Conservation (phyloP, 2,888 invertebrate species). For the Melipona bicolor region DNA sequence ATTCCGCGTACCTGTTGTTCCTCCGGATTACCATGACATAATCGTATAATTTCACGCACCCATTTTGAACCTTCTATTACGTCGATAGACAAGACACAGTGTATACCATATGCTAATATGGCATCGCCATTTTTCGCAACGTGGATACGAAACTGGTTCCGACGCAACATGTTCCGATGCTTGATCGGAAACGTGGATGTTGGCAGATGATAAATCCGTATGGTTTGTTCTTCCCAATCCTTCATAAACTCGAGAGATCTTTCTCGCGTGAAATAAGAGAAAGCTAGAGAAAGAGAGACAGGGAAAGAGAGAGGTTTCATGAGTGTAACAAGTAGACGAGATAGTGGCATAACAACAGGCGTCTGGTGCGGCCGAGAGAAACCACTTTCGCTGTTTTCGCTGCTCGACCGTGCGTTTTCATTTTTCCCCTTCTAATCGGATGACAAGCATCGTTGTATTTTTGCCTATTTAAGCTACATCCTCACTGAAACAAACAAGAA, state of each 20-base stretch:
- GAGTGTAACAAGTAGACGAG: slow-evolving; percentile 33
- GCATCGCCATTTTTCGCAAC: slow-evolving; percentile 40
- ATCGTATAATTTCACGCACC: slow-evolving; percentile 32
- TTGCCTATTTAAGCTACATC: background rate
- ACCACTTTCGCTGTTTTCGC: slow-evolving; percentile 70
- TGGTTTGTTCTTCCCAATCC: slow-evolving; percentile 35
- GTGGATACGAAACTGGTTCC: background rate
- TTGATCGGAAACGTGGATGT: slow-evolving; percentile 41
- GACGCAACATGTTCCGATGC: background rate
- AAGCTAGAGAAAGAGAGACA: slow-evolving; percentile 47
- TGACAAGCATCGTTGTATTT: background rate
- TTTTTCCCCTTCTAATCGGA: slow-evolving; percentile 43
- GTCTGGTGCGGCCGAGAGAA: slow-evolving; percentile 52
- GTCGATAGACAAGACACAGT: slow-evolving; percentile 48
- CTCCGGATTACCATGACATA: slow-evolving; percentile 42
- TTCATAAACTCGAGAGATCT: slow-evolving; percentile 53
- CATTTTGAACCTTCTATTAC: slow-evolving; percentile 51
- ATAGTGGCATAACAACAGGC: slow-evolving; percentile 50
- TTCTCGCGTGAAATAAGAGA: slow-evolving; percentile 44
- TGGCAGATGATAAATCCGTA: slow-evolving; percentile 28
- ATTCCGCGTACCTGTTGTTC: slow-evolving; percentile 32
- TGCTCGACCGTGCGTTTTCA: slow-evolving; percentile 62
- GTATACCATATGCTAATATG: slow-evolving; percentile 56
- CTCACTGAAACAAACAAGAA: background rate
- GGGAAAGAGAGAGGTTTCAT: slow-evolving; percentile 1